Evolutionary conservation across 1,140 invertebrate genomes (phyloP), one percentile per base, ranked within the genome.

Genomic region (Philaenus spumarius): DNA sequence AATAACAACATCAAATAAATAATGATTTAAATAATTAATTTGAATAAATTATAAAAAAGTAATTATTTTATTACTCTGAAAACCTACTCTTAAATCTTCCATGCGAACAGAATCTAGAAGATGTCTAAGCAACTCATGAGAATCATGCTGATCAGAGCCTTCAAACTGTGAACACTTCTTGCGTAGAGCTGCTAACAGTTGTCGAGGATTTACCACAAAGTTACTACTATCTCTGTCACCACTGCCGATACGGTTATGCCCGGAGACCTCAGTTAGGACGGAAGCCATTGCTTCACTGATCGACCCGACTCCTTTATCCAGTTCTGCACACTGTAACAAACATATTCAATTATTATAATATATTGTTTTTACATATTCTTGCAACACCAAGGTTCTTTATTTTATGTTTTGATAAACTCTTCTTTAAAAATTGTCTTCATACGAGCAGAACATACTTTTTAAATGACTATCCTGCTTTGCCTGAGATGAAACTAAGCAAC

Each of bases 121-220:
- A 75, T 94, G 90, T 53, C 94, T 75, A 7, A 99, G 76, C 48
- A 98, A 72, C 73, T 99, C 96, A 69, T 98, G 96, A 9, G 95
- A 85, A 75, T 99, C 96, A 69, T 98, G 95, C 71, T 98, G 95
- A 64, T 93, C 89, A 23, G 86, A 93, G n/a, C 92, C 91, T 57
- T 85, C 85, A 72, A 97, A 98, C 68, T 94, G 86, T 0, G 87
- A 80, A 62, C 81, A 80, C 69, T 87, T 90, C 67, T 81, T 80
- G 57, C 82, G 86, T n/a, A 95, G 77, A 61, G 83, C 81, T 35
- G 80, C 80, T 45, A 95, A 84, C 15, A 95, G 76, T 55, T 82
- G 79, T 30, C 76, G 75, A 1, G 93, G 92, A 40, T 76, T 85
- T 62, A 85, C 84, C 30, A 82, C 79, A 50, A 80, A 76, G n/a